Percentiles rank a stretch among this genome's conserved stretches.
Conservation (phyloP, 2,797 vertebrate genomes). For the Poecilia velifera region DNA sequence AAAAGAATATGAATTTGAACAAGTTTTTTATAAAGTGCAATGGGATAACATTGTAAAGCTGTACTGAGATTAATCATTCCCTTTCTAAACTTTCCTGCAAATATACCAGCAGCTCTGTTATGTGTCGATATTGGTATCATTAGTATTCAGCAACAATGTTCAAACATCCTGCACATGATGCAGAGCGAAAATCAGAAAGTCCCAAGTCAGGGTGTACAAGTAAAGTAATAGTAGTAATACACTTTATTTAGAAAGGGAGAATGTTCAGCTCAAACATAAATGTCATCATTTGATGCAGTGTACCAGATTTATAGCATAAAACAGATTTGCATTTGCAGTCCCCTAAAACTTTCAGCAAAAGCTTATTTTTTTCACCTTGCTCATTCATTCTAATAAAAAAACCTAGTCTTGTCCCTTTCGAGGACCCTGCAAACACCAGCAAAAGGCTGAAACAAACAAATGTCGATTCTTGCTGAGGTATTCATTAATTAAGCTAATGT, state of each 20-base stretch:
- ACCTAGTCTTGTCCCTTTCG: conserved; percentile 18
- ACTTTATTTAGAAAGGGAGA: too few species aligned
- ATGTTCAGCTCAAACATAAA: too few species aligned
- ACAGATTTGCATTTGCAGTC: too few species aligned
- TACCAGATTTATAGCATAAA: too few species aligned
- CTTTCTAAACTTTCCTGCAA: background rate
- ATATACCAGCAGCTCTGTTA: background rate
- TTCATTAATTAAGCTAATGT: conserved; percentile 39
- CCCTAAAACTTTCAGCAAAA: background rate
- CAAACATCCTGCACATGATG: background rate
- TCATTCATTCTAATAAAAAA: background rate
- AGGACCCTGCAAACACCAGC: conserved; percentile 14
- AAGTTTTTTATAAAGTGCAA: background rate
- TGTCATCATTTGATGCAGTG: too few species aligned
- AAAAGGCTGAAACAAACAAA: conserved; percentile 53
- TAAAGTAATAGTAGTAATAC: background rate
- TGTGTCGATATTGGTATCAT: background rate
- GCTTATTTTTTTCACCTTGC: background rate
- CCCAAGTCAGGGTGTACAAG: background rate
- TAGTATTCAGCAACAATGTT: background rate
- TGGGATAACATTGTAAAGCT: background rate
- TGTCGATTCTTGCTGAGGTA: conserved; percentile 24
- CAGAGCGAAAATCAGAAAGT: background rate
- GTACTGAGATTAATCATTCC: background rate
- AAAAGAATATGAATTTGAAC: background rate